Base-by-base conservation (phyloP, 2,113 vertebrate genomes). In the Sinocyclocheilus maitianheensis region DNA sequence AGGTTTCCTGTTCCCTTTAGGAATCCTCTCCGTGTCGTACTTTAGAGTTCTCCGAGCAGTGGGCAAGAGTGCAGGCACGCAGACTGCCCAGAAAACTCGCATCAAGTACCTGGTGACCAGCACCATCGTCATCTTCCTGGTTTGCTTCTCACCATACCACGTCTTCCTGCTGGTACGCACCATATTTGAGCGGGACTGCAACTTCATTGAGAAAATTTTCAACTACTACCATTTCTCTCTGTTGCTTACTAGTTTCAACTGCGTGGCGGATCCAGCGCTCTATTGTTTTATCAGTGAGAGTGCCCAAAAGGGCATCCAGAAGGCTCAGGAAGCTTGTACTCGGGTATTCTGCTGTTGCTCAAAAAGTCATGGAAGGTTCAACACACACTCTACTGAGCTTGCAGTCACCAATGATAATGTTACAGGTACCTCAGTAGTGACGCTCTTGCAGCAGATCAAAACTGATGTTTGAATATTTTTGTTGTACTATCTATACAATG, bases 201-300 rank as follows among this genome's bases (percentile, higher is more conserved):
- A 69, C 0, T 99, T 99, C 40, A 97, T 97, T 18, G 85, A 81
- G 88, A 94, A 92, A 77, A 77, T 95, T 85, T 96, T 95, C 86
- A 91, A 97, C 9, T 72, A 90, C 89, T 99, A 98, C 89, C 97
- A 98, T 86, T 90, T 97, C 89, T 96, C 96, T 0, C 93, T 99
- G 79, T 87, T 99, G 85, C 91, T 99, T 87, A 99, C 97, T 87
- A 96, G 94, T 88, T 94, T 98, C 88, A 99, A 99, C 93, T 98
- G 97, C 0, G 91, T 98, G 83, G 97, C 97, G 0, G 98, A 99
- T 84, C 98, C 98, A 0, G 92, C 96, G 22, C 94, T 99, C 8
- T 99, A 99, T 91, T 99, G 97, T 89, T 99, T 99, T 24, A 96
- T 97, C 87, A 98, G 97, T 3, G 98, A 99, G 93, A 96, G 92